phyloP scores from a whole-genome alignment of 2,888 invertebrate species.

The Leucozona laternaria region DNA sequence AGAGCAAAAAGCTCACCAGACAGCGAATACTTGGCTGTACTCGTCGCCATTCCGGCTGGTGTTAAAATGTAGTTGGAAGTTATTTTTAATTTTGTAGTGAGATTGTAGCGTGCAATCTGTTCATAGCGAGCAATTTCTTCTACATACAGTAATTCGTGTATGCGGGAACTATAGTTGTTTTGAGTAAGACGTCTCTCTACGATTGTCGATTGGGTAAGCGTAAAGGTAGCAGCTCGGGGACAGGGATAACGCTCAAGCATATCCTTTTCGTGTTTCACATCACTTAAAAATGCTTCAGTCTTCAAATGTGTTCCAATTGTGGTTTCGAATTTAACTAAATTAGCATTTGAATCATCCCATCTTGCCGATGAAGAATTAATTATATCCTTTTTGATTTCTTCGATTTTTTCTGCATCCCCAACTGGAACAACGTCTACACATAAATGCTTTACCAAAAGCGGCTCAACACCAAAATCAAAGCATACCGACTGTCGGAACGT shows the following conservation, averaged over 20 bases:
- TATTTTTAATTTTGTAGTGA: slow-evolving; percentile 87
- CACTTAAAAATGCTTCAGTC: slow-evolving; percentile 83
- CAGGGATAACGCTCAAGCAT: slow-evolving; percentile 87
- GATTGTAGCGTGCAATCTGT: slow-evolving; percentile 88
- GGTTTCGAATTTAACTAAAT: slow-evolving; percentile 85
- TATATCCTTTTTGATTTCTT: slow-evolving; percentile 87
- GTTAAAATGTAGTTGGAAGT: slow-evolving; percentile 89
- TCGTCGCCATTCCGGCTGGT: slow-evolving; percentile 88
- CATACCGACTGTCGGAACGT: slow-evolving; percentile 91
- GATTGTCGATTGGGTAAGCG: slow-evolving; percentile 88
- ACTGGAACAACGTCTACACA: slow-evolving; percentile 91
- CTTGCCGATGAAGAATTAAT: slow-evolving; percentile 86
- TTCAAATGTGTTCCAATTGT: slow-evolving; percentile 85
- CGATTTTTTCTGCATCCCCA: slow-evolving; percentile 87
- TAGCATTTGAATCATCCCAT: slow-evolving; percentile 86
- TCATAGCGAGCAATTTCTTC: slow-evolving; percentile 91
- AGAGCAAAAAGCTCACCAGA: slow-evolving; percentile 91
- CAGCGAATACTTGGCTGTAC: slow-evolving; percentile 90
- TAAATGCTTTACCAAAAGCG: slow-evolving; percentile 87
- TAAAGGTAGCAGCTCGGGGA: slow-evolving; percentile 87
- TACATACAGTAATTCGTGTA: slow-evolving; percentile 90
- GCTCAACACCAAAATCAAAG: slow-evolving; percentile 89
- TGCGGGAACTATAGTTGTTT: slow-evolving; percentile 89
- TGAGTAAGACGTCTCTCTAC: slow-evolving; percentile 86
- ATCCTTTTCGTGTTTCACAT: slow-evolving; percentile 85